A percentile compares a stretch with the other conserved stretches of the same genome.
phyloP scores from a whole-genome alignment of 35 echinoderm and acorn worm genomes.

The Eucidaris tribuloides region DNA sequence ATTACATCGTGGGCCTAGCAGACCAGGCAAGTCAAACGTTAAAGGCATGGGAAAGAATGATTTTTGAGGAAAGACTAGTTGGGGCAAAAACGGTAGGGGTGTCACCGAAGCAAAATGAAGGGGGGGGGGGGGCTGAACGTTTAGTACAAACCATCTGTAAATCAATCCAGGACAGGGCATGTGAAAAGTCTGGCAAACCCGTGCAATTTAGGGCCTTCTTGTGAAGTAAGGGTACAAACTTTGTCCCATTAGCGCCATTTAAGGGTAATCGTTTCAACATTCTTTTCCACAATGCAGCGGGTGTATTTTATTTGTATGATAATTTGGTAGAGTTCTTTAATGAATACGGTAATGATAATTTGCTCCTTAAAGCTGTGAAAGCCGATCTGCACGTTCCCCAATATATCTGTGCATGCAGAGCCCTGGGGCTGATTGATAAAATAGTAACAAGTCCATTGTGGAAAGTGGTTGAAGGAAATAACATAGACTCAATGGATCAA shows the following conservation, averaged over 20 bases:
- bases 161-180: slow-evolving; percentile 35
- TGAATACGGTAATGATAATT: slow-evolving; percentile 39
- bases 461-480: slow-evolving; percentile 33
- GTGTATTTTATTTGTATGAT: slow-evolving; percentile 31
- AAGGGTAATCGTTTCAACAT: slow-evolving; percentile 73
- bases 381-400: neutral
- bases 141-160: slow-evolving; percentile 42
- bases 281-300: slow-evolving; percentile 63
- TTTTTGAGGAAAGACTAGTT: no score
- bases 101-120: no score
- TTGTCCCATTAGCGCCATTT: slow-evolving; percentile 42
- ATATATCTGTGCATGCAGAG: neutral
- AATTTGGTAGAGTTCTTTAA: slow-evolving; percentile 47
- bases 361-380: slow-evolving; percentile 23
- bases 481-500: slow-evolving; percentile 34
- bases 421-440: slow-evolving; percentile 62
- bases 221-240: neutral
- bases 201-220: slow-evolving; percentile 46
- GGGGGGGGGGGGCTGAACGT: slow-evolving; percentile 47
- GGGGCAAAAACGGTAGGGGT: no score
- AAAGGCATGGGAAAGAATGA: no score
- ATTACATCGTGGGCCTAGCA: no score
- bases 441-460: slow-evolving; percentile 46
- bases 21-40: no score
- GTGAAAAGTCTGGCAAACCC: slow-evolving; percentile 56